Evolutionary conservation across 2,797 vertebrate genomes (phyloP).

Genomic region (Chaunax sp.): DNA sequence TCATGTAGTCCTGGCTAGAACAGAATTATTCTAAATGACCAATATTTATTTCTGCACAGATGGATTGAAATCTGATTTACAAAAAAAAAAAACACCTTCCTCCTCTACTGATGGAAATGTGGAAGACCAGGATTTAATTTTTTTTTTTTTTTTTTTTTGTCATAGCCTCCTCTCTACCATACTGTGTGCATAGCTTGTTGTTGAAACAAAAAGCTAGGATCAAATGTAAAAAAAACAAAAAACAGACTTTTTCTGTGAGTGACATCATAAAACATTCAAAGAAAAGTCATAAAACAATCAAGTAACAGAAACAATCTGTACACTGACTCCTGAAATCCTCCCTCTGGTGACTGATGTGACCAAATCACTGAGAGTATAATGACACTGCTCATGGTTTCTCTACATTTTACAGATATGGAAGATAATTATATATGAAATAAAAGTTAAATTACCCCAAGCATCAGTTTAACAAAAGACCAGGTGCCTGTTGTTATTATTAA

Average conservation of each 20-base stretch:
- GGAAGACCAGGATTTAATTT: conserved; percentile 62
- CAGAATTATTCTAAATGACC: too few relatives aligned
- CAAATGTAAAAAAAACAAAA: background rate
- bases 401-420: background rate
- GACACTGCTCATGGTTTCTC: background rate
- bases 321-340: background rate
- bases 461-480: background rate
- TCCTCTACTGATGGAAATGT: conserved; percentile 6
- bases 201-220: conserved; percentile 19
- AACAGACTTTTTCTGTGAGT: conserved; percentile 2
- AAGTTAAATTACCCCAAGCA: conserved; percentile 4
- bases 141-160: background rate
- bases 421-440: background rate
- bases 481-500: too few relatives aligned
- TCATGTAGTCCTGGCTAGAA: too few relatives aligned
- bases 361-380: background rate
- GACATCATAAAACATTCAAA: conserved; percentile 27
- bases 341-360: background rate
- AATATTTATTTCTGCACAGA: too few relatives aligned
- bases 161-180: background rate
- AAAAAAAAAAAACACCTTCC: background rate
- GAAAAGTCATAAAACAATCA: conserved; percentile 10
- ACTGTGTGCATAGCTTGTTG: conserved; percentile 60
- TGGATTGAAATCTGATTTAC: too few relatives aligned
- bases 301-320: conserved; percentile 9